Evolutionary conservation across 2,113 vertebrate species (phyloP).

Genomic region (Picathartes gymnocephalus): DNA sequence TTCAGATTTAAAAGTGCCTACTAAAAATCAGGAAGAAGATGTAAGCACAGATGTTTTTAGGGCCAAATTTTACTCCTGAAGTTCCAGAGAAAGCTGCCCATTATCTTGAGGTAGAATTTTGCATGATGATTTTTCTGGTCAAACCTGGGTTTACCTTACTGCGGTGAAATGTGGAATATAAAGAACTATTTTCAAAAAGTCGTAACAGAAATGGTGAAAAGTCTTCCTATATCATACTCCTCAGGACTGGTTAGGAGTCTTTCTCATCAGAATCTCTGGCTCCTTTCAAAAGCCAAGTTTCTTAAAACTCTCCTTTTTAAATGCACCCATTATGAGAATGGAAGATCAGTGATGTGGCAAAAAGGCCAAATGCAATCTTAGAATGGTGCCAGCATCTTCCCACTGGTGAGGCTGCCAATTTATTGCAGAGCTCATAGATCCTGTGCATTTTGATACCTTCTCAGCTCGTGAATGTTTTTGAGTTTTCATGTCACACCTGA

Average conservation of each 20-base stretch:
- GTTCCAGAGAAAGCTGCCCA: background rate
- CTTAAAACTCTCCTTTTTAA: background rate
- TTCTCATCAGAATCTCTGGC: background rate
- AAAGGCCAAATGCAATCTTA: background rate
- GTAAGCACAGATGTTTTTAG: background rate
- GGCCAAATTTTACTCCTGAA: background rate
- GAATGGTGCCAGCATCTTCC: background rate
- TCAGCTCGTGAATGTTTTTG: background rate
- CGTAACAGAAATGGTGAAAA: background rate
- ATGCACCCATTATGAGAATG: background rate
- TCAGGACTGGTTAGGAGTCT: background rate
- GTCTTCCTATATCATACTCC: background rate
- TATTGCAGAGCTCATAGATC: background rate
- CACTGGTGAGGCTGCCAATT: background rate
- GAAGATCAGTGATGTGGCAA: background rate
- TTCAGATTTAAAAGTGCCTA: background rate
- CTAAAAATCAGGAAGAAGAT: background rate
- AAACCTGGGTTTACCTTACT: background rate
- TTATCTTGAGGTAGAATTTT: background rate
- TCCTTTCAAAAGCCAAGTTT: background rate
- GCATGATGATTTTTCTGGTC: background rate
- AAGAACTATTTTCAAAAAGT: background rate
- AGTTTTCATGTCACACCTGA: constrained; percentile 49
- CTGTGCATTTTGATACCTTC: background rate
- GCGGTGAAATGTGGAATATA: background rate